Evolutionary conservation across 2,888 invertebrate genomes (phyloP).

Genomic region (Thysanoteuthis rhombus): DNA sequence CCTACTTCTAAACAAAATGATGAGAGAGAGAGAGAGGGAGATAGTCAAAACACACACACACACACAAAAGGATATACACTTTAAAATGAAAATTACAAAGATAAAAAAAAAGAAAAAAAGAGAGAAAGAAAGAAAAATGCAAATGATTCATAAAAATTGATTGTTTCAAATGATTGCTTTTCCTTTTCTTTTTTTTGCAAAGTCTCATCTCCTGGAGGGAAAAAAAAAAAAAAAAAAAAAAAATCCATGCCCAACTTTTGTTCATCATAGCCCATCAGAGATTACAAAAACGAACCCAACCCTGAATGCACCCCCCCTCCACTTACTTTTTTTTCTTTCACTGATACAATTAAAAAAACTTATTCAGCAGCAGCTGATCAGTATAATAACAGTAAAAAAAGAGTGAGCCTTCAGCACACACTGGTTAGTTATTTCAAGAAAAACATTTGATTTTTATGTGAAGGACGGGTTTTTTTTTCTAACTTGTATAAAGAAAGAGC

Average conservation of each 20-base stretch:
- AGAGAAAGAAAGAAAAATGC: not conserved
- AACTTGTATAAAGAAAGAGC: not conserved
- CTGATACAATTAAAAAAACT: no score
- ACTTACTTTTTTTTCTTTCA: not conserved
- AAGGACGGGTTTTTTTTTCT: not conserved
- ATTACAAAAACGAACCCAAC: not conserved
- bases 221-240: not conserved
- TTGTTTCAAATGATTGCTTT: slow-evolving; percentile 12
- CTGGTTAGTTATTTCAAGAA: not conserved
- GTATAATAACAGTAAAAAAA: not conserved
- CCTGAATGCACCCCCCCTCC: not conserved
- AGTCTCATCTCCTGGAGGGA: not conserved
- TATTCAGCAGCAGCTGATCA: not conserved
- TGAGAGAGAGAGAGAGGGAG: not conserved
- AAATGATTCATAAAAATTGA: not conserved
- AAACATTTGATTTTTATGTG: not conserved
- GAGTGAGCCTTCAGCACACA: not conserved
- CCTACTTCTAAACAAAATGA: not conserved
- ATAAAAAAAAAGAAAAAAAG: not conserved
- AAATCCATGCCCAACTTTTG: not conserved
- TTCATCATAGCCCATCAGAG: not conserved
- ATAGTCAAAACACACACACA: not conserved
- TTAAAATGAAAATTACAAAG: not conserved
- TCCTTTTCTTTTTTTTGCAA: not conserved
- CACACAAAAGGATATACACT: not conserved